Evolutionary conservation across 2,113 vertebrate genomes (phyloP).

Genomic region (Podarcis muralis): DNA sequence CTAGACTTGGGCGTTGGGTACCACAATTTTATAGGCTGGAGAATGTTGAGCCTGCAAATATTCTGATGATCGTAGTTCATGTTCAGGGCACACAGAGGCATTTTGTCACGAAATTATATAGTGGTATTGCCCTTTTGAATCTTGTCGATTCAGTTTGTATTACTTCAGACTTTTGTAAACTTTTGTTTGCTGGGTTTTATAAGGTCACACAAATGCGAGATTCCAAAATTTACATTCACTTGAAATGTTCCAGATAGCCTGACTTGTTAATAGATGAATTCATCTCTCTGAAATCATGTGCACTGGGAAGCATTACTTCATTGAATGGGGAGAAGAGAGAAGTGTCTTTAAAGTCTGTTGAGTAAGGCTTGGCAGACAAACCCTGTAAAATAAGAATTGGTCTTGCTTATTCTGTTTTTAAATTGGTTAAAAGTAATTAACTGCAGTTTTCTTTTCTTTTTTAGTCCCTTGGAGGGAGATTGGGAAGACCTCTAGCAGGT

Average conservation of each 20-base stretch:
- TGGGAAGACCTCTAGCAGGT: slow-evolving; percentile 44
- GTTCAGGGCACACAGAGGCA: background rate
- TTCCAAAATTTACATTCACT: background rate
- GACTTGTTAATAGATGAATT: background rate
- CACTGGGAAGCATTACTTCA: background rate
- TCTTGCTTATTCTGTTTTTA: background rate
- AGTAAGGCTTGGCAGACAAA: background rate
- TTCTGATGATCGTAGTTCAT: background rate
- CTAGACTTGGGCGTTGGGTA: background rate
- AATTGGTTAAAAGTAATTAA: slow-evolving; percentile 19
- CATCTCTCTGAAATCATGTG: background rate
- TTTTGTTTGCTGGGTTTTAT: background rate
- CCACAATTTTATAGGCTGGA: background rate
- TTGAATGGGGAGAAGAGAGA: background rate
- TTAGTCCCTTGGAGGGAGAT: slow-evolving; percentile 46
- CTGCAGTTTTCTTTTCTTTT: background rate
- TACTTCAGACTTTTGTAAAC: background rate
- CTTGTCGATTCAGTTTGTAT: background rate
- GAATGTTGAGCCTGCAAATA: background rate
- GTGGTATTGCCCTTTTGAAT: background rate
- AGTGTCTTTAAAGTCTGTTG: background rate
- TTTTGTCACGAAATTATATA: background rate
- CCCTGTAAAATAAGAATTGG: background rate
- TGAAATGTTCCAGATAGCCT: background rate
- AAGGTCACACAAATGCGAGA: background rate